Base-by-base conservation (phyloP, 2,113 vertebrate species). In the Ctenodactylus gundi region DNA sequence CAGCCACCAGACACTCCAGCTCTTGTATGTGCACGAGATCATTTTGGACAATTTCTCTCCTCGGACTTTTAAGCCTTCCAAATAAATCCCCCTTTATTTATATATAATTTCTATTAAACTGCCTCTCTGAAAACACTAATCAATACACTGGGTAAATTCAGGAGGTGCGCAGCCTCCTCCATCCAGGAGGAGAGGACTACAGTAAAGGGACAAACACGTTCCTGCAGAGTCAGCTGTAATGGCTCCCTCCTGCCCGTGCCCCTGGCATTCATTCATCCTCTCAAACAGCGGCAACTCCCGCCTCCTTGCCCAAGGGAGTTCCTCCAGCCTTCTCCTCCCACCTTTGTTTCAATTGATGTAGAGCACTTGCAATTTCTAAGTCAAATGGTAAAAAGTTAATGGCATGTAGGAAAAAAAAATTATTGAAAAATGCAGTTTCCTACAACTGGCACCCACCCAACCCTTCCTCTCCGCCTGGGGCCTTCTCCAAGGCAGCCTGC, bases 351-450 rank as follows among this genome's bases (percentile, higher is more conserved):
- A 20, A 46, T 15, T 36, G 34, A 78, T 21, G 4, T 27, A 87
- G 27, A 81, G 68, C 49, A 84, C 85, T 39, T 75, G 36, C 41
- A 29, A 53, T 93, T 88, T 86, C 81, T 80, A 86, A 96, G 36
- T 75, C 64, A 76, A 93, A 65, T n/a, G 67, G 86, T 89, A 91
- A 65, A 88, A 90, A 72, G 17, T 25, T 84, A 88, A 94, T 34
- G 72, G 29, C 14, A 68, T 73, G 34, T 92, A 77, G 77, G 76
- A 95, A 95, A 78, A 36, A 9, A 55, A 3, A 77, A 75, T 89
- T 94, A 93, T 67, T 94, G 55, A 94, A 96, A 75, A 88, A 64
- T 46, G 31, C 12, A 15, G 36, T 88, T 97, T 57, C 68, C 34
- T 87, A 53, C 65, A 14, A 2, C 49, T 46, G 91, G 75, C 78